Evolutionary conservation across 2,888 invertebrate genomes (phyloP).

Genomic region (Sabatieria punctata): DNA sequence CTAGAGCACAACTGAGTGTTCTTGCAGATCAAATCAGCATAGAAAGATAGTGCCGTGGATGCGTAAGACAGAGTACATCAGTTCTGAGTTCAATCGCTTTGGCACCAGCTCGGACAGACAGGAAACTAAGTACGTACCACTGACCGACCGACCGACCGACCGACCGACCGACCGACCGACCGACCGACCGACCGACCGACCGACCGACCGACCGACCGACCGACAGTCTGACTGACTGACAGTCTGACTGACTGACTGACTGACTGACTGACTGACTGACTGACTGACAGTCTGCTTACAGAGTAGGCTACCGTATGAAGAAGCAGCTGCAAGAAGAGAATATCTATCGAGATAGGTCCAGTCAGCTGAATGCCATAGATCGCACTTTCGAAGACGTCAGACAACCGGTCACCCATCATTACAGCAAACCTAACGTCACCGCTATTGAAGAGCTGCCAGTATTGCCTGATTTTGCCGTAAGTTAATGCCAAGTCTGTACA

Average conservation of each 20-base stretch:
- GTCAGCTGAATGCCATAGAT: slow-evolving; percentile 90
- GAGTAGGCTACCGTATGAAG: slow-evolving; percentile 88
- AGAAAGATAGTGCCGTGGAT: slow-evolving; percentile 94
- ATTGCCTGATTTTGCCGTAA: slow-evolving; percentile 90
- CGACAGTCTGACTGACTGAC: too few relatives aligned
- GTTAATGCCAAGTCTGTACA: too few relatives aligned
- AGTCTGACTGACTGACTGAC: too few relatives aligned
- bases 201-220: too few relatives aligned
- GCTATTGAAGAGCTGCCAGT: slow-evolving; percentile 72
- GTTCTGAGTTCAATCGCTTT: slow-evolving; percentile 92
- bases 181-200: too few relatives aligned
- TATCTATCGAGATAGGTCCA: slow-evolving; percentile 83
- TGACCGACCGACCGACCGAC: too few relatives aligned
- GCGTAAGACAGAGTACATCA: slow-evolving; percentile 92
- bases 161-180: too few relatives aligned
- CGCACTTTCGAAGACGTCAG: slow-evolving; percentile 86
- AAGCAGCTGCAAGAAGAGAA: slow-evolving; percentile 62
- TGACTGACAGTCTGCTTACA: too few relatives aligned
- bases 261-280: too few relatives aligned
- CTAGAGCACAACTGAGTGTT: slow-evolving; percentile 1
- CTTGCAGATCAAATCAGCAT: slow-evolving; percentile 68
- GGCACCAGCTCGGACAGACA: slow-evolving; percentile 91
- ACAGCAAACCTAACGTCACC: slow-evolving; percentile 83
- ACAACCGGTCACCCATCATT: slow-evolving; percentile 54
- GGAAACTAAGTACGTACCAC: slow-evolving; percentile 85